Percentiles rank a stretch among this genome's conserved stretches.
phyloP scores from a whole-genome alignment of 2,113 vertebrate species.

The Leiothrix lutea region DNA sequence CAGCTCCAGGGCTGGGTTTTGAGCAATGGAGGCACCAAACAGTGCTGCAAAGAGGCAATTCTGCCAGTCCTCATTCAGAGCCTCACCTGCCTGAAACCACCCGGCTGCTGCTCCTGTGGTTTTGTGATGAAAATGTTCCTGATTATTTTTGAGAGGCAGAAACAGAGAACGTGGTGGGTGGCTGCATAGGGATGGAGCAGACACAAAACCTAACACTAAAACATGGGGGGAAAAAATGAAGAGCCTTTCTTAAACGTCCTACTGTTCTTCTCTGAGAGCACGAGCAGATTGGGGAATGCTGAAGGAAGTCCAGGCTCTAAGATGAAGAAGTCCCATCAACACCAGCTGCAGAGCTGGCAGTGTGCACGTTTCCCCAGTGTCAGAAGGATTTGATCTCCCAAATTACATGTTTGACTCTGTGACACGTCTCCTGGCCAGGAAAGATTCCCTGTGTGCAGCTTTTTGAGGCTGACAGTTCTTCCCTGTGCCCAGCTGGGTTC shows the following conservation, averaged over 20 bases:
- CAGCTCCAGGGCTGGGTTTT: not conserved
- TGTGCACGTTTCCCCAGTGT: not conserved
- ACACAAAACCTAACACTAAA: not conserved
- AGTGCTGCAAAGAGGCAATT: not conserved
- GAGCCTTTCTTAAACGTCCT: not conserved
- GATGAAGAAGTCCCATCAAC: not conserved
- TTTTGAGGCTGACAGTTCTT: not conserved
- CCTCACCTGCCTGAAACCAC: not conserved
- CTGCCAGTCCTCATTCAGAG: not conserved
- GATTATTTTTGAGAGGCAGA: not conserved
- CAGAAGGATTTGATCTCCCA: not conserved
- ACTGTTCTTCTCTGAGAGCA: not conserved
- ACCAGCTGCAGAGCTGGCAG: not conserved
- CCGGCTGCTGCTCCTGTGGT: not conserved
- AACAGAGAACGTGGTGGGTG: not conserved
- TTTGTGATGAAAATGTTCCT: not conserved
- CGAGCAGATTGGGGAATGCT: not conserved
- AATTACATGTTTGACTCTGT: not conserved
- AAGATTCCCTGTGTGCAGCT: not conserved
- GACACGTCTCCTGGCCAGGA: not conserved
- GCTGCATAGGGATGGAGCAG: not conserved
- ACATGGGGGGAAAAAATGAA: rapidly evolving
- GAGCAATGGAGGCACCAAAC: not conserved
- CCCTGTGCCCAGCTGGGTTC: not conserved
- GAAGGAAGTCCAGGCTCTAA: not conserved